A percentile compares a stretch with the other conserved stretches of the same genome.
Conservation (phyloP, 2,888 invertebrate genomes). For the Cetonia aurata region DNA sequence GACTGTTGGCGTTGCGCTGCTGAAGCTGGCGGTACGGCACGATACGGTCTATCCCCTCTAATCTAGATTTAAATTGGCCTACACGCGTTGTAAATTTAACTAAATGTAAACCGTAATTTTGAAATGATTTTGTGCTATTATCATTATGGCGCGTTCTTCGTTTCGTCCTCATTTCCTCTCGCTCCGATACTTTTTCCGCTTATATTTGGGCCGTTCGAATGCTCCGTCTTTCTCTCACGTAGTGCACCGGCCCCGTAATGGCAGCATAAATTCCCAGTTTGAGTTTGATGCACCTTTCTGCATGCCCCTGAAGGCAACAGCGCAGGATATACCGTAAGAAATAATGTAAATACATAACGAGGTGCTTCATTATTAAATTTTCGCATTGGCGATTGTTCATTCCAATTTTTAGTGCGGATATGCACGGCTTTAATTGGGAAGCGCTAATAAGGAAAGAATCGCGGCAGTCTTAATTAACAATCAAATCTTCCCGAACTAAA, state of each 20-base stretch:
- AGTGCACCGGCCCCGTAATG: neutral
- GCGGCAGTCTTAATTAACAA: too few species aligned
- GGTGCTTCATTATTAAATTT: neutral
- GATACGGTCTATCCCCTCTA: neutral
- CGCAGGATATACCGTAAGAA: conserved; percentile 10
- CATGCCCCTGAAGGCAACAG: neutral
- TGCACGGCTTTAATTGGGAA: too few species aligned
- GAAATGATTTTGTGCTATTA: conserved; percentile 32
- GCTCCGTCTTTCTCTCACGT: neutral
- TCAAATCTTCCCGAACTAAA: too few species aligned
- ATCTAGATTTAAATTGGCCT: conserved; percentile 32
- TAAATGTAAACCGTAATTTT: conserved; percentile 36
- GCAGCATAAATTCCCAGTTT: conserved; percentile 20
- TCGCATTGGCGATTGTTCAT: too few species aligned
- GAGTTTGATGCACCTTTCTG: neutral
- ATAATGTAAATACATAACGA: conserved; percentile 14
- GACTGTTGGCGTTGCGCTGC: neutral
- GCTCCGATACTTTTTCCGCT: neutral
- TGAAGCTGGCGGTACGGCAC: neutral
- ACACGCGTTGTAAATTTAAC: conserved; percentile 37
- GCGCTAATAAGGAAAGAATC: too few species aligned
- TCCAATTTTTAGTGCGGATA: too few species aligned
- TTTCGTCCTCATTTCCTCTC: neutral
- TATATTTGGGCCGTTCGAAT: neutral
- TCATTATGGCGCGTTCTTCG: conserved; percentile 8